Conservation (phyloP, 64 coral and sea anemone species). For the Porites lutea region DNA sequence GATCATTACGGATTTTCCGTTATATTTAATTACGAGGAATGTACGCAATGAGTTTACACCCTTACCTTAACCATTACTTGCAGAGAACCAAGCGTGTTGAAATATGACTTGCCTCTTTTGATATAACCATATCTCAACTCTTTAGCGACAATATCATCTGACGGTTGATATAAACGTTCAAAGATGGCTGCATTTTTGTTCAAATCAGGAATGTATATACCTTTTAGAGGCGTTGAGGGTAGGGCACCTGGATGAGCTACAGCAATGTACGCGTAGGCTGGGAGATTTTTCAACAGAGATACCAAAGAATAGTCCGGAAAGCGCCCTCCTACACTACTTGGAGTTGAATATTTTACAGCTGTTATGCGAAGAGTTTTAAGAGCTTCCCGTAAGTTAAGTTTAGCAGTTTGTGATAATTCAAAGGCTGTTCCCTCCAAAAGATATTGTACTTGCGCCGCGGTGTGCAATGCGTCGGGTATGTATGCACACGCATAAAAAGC, state of each 20-base stretch:
- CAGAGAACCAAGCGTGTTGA: not conserved
- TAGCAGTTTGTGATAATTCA: not conserved
- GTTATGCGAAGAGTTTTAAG: slow-evolving; percentile 28
- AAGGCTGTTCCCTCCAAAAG: slow-evolving; percentile 54
- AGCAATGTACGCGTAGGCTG: slow-evolving; percentile 57
- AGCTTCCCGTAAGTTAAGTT: slow-evolving; percentile 23
- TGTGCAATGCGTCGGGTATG: slow-evolving; percentile 44
- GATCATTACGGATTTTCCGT: too few species aligned
- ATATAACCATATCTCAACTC: not conserved
- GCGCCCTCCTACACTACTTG: slow-evolving; percentile 50
- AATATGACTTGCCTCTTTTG: not conserved
- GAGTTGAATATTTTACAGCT: slow-evolving; percentile 64
- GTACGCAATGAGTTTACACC: too few species aligned
- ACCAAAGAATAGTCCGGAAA: slow-evolving; percentile 43
- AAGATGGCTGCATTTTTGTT: slow-evolving; percentile 1
- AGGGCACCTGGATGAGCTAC: not conserved
- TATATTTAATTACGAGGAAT: too few species aligned
- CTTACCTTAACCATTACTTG: not conserved
- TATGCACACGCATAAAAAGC: slow-evolving; percentile 70
- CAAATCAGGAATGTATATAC: not conserved
- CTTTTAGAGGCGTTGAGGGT: not conserved
- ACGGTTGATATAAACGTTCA: not conserved
- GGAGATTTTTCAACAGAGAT: slow-evolving; percentile 9
- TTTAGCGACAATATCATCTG: not conserved
- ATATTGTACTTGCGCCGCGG: slow-evolving; percentile 25